Evolutionary conservation across 2,797 vertebrate species (phyloP), one percentile per base, ranked within the genome.

Genomic region (Sparus aurata): DNA sequence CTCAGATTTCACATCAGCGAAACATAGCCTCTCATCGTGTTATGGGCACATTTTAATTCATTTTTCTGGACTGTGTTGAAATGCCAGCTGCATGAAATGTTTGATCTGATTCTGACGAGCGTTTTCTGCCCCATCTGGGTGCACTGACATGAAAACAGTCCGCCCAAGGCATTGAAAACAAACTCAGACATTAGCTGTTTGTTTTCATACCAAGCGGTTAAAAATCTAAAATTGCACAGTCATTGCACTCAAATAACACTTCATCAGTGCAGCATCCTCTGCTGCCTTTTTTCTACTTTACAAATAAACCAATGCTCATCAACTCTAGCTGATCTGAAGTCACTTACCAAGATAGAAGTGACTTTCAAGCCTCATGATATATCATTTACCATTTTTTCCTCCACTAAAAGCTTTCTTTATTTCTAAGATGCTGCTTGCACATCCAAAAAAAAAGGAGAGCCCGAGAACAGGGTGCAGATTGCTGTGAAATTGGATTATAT

Each of bases 111-210:
- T 52, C 34, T 43, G 41, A 55, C 2, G 3, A 65, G 64, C 12
- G 0, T 43, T 55, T 23, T 17, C 41, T 16, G 57, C 22, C 70
- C 53, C 57, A 52, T 75, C 62, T 69, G 67, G n/a, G 25, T 30
- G 69, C 67, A 69, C 16, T 2, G 13, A 41, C 54, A 25, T 69
- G 45, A 77, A 72, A 65, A 72, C 30, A 27, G 27, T 34, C 34
- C 8, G 13, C 57, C 23, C 20, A 25, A 23, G 75, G 57, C 52
- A 23, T 0, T 2, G 13, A 9, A 61, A 30, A 54, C 30, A 38
- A n/a, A 12, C 34, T 34, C 62, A 53, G 15, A 59, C 25, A 13
- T 30, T 16, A 0, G 4, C 13, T 1, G 10, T 46, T 58, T 49
- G 62, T 75, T 53, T 67, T 63, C 73, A 52, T 16, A 75, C 12